A percentile compares a stretch with the other conserved stretches of the same genome.
phyloP scores from a whole-genome alignment of 2,113 vertebrate species.

The Ursus arctos region DNA sequence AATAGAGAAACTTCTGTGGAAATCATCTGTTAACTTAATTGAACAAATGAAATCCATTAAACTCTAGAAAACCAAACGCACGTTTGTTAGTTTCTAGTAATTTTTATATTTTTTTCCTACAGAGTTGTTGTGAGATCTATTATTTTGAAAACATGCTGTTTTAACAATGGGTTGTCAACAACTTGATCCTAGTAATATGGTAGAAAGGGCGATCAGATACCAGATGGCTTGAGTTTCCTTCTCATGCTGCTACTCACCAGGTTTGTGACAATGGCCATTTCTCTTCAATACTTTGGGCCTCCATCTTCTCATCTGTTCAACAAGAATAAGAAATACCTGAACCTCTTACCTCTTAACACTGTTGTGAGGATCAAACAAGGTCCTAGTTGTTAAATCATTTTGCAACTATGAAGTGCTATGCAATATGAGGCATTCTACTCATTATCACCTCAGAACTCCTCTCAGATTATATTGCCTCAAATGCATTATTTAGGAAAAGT shows the following conservation, averaged over 20 bases:
- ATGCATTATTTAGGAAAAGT: conserved; percentile 78
- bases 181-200: not conserved
- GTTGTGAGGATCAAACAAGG: conserved; percentile 38
- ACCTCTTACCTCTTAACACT: not conserved
- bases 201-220: not conserved
- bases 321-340: conserved; percentile 16
- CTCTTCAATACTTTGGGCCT: not conserved
- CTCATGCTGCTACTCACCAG: not conserved
- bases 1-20: not conserved
- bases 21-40: conserved; percentile 47
- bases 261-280: not conserved
- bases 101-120: conserved; percentile 44
- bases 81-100: conserved; percentile 48
- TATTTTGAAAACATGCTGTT: conserved; percentile 28
- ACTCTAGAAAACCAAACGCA: conserved; percentile 49
- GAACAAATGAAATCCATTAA: conserved; percentile 29
- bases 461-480: conserved; percentile 71
- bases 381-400: conserved; percentile 29
- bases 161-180: conserved; percentile 12
- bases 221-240: not conserved
- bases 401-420: conserved; percentile 38
- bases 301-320: conserved; percentile 17
- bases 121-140: not conserved
- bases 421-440: conserved; percentile 20
- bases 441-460: conserved; percentile 74